Evolutionary conservation across 2,113 vertebrate genomes (phyloP), one percentile per base, ranked within the genome.

Genomic region (Percopsis transmontana): DNA sequence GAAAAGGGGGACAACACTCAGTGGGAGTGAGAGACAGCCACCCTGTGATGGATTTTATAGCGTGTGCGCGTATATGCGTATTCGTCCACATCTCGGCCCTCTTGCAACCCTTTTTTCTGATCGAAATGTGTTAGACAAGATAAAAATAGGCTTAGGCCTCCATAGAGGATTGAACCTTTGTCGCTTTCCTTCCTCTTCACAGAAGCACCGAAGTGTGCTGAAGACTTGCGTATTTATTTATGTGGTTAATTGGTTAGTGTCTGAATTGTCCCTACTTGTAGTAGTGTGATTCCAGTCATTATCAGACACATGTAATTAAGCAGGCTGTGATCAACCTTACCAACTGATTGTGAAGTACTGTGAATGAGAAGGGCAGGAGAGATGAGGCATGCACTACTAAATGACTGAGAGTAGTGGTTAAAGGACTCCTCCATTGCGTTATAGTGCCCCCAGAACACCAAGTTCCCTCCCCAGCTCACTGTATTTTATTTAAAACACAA

Each of bases 81-180:
- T 68, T 39, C 47, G 27, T 54, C 51, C 7, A 33, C 27, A 33
- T 33, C 27, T 33, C 27, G 4, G 7, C 2, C 27, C 27, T n/a
- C n/a, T n/a, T n/a, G n/a, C n/a, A n/a, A n/a, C n/a, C n/a, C n/a
- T n/a, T 76, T 69, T 67, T 73, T 72, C 58, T 54, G 76, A 81
- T 85, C 18, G 16, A 85, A 82, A 81, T 83, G 75, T 83, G 86
- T 67, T 76, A 86, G 84, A 86, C 76, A 18, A 68, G 74, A 76
- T 89, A 75, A 84, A 88, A 89, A 88, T 83, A 88, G 80, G 23
- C 18, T 5, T 2, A 20, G 59, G 52, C 52, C 42, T 51, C 54
- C 5, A 58, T 47, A 58, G 38, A 64, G 53, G 44, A 72, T 67
- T 47, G 58, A 66, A 60, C 57, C 12, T 7, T 57, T 74, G 56